Evolutionary conservation across 2,113 vertebrate species (phyloP), one percentile per base, ranked within the genome.

Genomic region (Calidris pygmaea): DNA sequence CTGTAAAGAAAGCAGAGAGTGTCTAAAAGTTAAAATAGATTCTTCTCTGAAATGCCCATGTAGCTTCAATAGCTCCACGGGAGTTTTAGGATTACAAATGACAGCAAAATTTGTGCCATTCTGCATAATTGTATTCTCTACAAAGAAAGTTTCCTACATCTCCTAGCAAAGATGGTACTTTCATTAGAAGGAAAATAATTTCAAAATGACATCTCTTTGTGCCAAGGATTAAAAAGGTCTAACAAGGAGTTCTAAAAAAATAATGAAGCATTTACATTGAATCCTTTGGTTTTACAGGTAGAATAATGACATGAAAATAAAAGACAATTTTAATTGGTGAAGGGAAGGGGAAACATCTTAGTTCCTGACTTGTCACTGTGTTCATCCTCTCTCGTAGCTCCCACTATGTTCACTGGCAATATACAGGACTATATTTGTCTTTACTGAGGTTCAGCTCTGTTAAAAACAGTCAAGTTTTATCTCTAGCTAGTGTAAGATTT

Each of bases 81-180:
- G 94, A 95, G 85, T 87, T 96, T 96, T 66, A 89, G 85, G 88
- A 96, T 89, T 96, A 92, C 89, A 96, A 92, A 89, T 92, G 96
- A 96, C 94, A 95, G 94, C 96, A 92, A 95, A 96, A 96, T 95
- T 95, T 89, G 76, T 95, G 94, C 91, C 91, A 59, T 95, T 97
- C 92, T 96, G 89, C 91, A 91, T 96, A 95, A 95, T 89, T 91
- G 87, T 94, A 47, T 95, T 87, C 75, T 93, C 76, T 84, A 66
- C 81, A 93, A 90, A 93, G 93, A 56, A 91, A 92, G 77, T 78
- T 94, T 92, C 92, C 52, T 87, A 76, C 81, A 45, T 93, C 84
- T 96, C 67, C 91, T 65, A 53, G 72, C 43, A 72, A 91, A 72
- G 84, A 83, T 12, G 48, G 62, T 85, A 76, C 81, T 94, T 91